Conservation (phyloP, 2,888 invertebrate species). For the Argyresthia goedartella region DNA sequence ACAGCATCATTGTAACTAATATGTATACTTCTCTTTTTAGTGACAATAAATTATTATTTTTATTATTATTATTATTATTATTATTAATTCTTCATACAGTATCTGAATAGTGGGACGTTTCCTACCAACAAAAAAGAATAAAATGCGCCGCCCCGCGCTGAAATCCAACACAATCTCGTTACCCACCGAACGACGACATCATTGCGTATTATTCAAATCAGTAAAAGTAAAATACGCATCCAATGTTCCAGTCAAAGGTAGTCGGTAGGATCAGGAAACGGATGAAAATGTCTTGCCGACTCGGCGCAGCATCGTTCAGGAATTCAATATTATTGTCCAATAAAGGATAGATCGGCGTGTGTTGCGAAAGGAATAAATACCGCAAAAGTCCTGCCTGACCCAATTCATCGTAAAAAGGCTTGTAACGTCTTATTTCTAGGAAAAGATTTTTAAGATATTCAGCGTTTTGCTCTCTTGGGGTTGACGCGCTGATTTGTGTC, state of each 20-base stretch:
- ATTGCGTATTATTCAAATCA: neutral
- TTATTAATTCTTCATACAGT: no score
- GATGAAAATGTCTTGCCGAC: neutral
- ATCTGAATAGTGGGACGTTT: no score
- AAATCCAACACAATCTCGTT: no score
- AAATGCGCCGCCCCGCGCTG: no score
- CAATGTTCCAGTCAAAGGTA: neutral
- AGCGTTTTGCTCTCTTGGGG: no score
- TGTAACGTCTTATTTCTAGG: neutral
- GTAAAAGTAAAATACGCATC: neutral
- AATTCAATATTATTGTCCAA: constrained; percentile 1
- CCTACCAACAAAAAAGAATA: no score
- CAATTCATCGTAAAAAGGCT: neutral
- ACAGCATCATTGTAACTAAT: no score
- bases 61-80: no score
- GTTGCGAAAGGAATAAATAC: neutral
- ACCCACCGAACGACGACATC: neutral
- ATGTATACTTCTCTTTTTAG: no score
- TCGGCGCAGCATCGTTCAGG: neutral
- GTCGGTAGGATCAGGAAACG: neutral
- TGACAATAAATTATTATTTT: no score
- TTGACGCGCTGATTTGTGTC: no score
- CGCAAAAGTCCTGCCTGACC: neutral
- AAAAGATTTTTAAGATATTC: no score
- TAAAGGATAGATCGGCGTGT: neutral